These are phyloP conservation scores for Aphyosemion australe DNA, from an alignment of 2,113 vertebrate species.

Conservation along the genomic window DNA sequence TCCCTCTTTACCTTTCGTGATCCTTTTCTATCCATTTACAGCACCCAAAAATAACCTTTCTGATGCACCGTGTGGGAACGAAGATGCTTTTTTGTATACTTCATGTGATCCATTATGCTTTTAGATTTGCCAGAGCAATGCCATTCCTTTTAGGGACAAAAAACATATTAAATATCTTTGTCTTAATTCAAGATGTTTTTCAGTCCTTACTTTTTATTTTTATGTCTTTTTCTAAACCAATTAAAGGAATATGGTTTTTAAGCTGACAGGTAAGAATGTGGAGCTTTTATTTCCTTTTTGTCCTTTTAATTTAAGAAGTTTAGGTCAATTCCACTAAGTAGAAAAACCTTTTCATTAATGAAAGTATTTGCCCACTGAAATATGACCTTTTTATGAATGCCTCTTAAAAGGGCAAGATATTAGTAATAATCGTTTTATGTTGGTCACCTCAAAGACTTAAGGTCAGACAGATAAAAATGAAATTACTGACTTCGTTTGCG, in stretches of 20 bases:
- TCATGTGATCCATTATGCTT: background rate
- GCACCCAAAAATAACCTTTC: constrained; percentile 46
- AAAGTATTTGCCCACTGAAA: constrained; percentile 43
- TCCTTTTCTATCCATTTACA: constrained; percentile 44
- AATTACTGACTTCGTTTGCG: constrained; percentile 46
- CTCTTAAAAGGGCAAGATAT: constrained; percentile 54
- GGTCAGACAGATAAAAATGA: constrained; percentile 47
- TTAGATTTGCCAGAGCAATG: background rate
- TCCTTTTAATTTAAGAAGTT: constrained; percentile 16
- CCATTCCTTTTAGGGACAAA: background rate
- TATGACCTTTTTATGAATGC: constrained; percentile 50
- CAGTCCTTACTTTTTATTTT: background rate
- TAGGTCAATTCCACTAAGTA: constrained; percentile 3
- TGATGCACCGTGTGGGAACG: constrained; percentile 23
- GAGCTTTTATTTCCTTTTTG: background rate
- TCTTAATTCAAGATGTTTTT: background rate
- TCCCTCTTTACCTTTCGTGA: constrained; percentile 35
- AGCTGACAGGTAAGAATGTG: background rate
- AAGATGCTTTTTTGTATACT: background rate
- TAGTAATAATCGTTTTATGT: constrained; percentile 48
- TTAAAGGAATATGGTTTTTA: background rate
- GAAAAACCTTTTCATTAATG: constrained; percentile 43
- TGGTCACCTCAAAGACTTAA: constrained; percentile 29
- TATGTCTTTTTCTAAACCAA: background rate
- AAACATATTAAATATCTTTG: background rate